Conservation (phyloP, 1,140 invertebrate genomes). For the Eumeta japonica region DNA sequence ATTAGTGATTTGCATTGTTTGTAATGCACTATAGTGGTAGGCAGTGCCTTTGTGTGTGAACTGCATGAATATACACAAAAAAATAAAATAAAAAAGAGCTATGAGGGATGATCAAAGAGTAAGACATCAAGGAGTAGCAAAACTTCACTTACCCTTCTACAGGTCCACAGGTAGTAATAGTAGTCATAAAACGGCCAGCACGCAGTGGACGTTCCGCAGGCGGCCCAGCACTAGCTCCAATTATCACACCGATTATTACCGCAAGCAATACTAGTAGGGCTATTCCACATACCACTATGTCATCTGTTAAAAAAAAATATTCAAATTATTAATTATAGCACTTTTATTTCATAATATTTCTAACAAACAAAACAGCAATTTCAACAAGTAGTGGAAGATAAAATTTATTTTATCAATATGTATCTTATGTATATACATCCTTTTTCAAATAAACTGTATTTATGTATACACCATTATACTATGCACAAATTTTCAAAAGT, state of each 20-base stretch:
- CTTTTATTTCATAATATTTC: background rate
- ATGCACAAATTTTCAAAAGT: no score
- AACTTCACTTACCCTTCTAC: conserved; percentile 69
- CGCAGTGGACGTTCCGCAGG: conserved; percentile 30
- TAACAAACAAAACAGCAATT: conserved; percentile 7
- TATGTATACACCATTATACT: no score
- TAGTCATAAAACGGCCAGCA: conserved; percentile 68
- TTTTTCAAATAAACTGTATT: no score
- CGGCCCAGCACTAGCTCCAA: conserved; percentile 58
- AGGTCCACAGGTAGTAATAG: conserved; percentile 73
- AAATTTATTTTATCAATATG: no score
- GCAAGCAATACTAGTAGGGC: conserved; percentile 63
- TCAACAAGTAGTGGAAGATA: conserved; percentile 6
- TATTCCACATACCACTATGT: conserved; percentile 53
- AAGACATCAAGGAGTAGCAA: no score
- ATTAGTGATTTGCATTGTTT: no score
- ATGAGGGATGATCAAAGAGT: no score
- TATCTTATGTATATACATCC: no score
- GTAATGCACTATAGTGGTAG: no score
- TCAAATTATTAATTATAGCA: conserved; percentile 2
- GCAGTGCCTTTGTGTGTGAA: no score
- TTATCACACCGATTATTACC: conserved; percentile 65
- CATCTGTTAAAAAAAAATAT: conserved; percentile 41
- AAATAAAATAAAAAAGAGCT: no score
- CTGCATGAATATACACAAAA: no score